A percentile compares a stretch with the other conserved stretches of the same genome.
These are phyloP conservation scores for Arothron firmamentum DNA, from an alignment of 2,113 vertebrate genomes.

Conservation along the genomic window DNA sequence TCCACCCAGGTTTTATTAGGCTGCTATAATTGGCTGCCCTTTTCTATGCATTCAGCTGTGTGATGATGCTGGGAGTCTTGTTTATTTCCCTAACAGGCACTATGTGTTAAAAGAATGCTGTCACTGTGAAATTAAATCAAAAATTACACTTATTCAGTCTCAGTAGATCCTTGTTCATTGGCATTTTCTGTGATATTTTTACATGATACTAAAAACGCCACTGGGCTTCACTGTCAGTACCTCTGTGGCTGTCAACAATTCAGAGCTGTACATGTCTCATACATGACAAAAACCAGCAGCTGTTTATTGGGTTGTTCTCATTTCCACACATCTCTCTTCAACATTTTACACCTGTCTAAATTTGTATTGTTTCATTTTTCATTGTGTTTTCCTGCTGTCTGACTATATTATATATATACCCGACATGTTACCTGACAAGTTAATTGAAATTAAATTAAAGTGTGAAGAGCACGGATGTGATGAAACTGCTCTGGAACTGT, in stretches of 20 bases:
- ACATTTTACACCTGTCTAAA: neutral
- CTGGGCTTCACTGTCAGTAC: neutral
- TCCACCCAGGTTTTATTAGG: too few relatives aligned
- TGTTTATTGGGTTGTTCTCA: neutral
- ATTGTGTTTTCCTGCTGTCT: neutral
- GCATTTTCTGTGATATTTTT: neutral
- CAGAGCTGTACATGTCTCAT: neutral
- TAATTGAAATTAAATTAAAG: neutral
- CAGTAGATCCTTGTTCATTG: neutral
- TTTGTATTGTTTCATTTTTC: too few relatives aligned
- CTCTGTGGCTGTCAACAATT: neutral
- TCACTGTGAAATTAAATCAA: neutral
- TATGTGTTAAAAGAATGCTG: neutral
- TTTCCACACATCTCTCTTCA: neutral
- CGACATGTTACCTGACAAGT: neutral
- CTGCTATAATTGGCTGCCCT: neutral
- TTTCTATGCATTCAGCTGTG: too few relatives aligned
- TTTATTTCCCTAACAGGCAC: neutral
- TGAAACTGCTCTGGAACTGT: slow-evolving; percentile 1
- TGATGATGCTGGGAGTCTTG: neutral
- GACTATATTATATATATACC: too few relatives aligned
- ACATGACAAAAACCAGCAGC: too few relatives aligned
- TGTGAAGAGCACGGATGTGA: neutral
- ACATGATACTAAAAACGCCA: neutral
- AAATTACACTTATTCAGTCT: neutral